Percentiles rank a stretch among this genome's conserved stretches.
phyloP scores from a whole-genome alignment of 2,113 vertebrate genomes.

The Daubentonia madagascariensis region DNA sequence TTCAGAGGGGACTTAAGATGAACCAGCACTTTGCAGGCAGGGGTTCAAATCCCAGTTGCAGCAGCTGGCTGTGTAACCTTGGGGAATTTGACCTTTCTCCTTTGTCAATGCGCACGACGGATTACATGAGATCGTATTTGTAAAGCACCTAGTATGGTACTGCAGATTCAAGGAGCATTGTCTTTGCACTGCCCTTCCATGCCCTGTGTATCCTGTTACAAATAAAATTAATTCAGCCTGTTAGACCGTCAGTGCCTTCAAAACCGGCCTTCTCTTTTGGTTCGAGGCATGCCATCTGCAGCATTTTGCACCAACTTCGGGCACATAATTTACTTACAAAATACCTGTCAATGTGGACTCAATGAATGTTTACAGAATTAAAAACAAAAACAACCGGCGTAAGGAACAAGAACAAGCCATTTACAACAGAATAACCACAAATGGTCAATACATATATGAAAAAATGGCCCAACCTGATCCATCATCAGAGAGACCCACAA shows the following conservation, averaged over 20 bases:
- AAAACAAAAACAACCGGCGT: neutral
- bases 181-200: neutral
- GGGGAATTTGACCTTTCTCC: neutral
- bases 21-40: neutral
- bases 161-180: neutral
- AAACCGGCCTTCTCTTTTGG: conserved; percentile 18
- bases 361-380: neutral
- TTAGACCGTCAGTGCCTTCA: neutral
- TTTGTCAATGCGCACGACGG: neutral
- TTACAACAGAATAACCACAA: neutral
- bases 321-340: conserved; percentile 32
- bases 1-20: neutral
- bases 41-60: neutral
- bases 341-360: neutral
- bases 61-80: neutral
- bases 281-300: neutral
- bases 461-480: neutral
- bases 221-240: conserved; percentile 40
- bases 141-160: neutral
- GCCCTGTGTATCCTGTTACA: neutral
- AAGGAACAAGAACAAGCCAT: neutral
- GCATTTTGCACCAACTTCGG: conserved; percentile 22
- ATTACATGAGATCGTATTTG: neutral
- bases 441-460: neutral
- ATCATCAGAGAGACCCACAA: neutral